These are phyloP conservation scores for Salvelinus fontinalis DNA, from an alignment of 2,113 vertebrate genomes.

Conservation along the genomic window DNA sequence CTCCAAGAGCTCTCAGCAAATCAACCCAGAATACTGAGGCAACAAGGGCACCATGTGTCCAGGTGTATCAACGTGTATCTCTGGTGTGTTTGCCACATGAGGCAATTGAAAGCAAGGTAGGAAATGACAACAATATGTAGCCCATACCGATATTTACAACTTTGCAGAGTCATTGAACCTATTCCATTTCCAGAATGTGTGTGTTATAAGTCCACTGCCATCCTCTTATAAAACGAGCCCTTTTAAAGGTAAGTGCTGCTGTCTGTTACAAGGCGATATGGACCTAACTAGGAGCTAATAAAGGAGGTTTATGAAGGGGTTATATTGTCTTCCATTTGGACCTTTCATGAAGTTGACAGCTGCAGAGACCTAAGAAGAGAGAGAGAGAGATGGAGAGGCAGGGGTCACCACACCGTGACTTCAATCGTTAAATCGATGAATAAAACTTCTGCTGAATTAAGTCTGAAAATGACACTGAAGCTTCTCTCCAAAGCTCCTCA, in stretches of 20 bases:
- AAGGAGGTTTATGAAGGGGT: not conserved
- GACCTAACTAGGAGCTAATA: not conserved
- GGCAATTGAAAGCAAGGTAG: not conserved
- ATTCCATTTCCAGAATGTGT: no score
- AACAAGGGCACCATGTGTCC: slow-evolving; percentile 48
- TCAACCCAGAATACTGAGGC: slow-evolving; percentile 42
- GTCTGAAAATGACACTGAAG: not conserved
- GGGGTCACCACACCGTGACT: slow-evolving; percentile 8
- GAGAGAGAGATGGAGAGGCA: not conserved
- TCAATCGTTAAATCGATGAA: slow-evolving; percentile 12
- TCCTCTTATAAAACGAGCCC: no score
- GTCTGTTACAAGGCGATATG: not conserved
- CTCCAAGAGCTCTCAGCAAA: slow-evolving; percentile 52
- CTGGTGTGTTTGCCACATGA: slow-evolving; percentile 18
- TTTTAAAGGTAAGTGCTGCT: no score
- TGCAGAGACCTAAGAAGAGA: not conserved
- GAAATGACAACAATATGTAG: not conserved
- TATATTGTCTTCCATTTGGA: slow-evolving; percentile 1
- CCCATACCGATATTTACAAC: no score
- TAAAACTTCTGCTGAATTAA: slow-evolving; percentile 12
- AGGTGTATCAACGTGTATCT: slow-evolving; percentile 40
- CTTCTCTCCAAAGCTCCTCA: not conserved
- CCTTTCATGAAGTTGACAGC: slow-evolving; percentile 7
- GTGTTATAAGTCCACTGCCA: no score
- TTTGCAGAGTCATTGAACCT: no score